Conservation (phyloP, 2,888 invertebrate genomes). For the Melanotus villosus region DNA sequence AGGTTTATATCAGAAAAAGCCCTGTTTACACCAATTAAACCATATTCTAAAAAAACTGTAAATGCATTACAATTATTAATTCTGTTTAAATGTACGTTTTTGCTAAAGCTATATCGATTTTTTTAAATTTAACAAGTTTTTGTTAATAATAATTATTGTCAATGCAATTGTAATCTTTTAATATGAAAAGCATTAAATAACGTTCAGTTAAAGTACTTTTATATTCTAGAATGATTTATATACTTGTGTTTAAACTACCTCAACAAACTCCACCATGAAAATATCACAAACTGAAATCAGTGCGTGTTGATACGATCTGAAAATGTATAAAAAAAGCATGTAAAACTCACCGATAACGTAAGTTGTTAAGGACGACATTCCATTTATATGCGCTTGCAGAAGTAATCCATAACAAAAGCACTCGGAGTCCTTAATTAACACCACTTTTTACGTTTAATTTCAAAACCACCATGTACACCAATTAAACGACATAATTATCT, state of each 20-base stretch:
- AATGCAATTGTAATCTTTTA: no score
- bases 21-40: no score
- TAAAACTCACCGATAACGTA: conserved; percentile 24
- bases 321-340: conserved; percentile 1
- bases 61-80: no score
- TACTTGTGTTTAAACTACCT: background rate
- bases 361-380: conserved; percentile 24
- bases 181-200: no score
- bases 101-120: no score
- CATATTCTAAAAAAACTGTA: no score
- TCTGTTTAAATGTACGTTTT: no score
- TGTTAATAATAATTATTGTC: no score
- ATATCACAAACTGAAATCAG: background rate
- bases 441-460: conserved; percentile 26
- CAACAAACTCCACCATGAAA: conserved; percentile 6
- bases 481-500: conserved; percentile 17
- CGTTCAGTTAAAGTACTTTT: no score
- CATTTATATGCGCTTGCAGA: conserved; percentile 25
- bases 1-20: no score
- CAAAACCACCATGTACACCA: conserved; percentile 23
- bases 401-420: conserved; percentile 35
- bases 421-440: conserved; percentile 18
- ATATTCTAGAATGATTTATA: background rate
- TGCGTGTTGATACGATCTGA: conserved; percentile 22
- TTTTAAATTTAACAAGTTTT: no score